Conservation (phyloP, 2,797 vertebrate species). For the Sebastes itinus region DNA sequence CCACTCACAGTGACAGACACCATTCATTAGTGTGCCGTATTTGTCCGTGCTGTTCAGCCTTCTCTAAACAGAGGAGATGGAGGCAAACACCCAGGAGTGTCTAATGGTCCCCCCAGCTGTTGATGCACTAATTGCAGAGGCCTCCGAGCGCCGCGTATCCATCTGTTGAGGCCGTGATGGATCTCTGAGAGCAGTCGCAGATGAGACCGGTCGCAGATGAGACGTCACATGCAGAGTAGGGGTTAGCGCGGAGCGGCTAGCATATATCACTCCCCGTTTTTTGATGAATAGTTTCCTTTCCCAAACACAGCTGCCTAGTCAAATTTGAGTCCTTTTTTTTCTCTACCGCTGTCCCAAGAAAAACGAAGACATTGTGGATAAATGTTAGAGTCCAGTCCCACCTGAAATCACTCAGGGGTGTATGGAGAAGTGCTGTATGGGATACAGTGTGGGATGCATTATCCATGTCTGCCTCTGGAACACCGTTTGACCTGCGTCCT, state of each 20-base stretch:
- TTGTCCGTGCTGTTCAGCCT: conserved; percentile 45
- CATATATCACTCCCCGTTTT: conserved; percentile 73
- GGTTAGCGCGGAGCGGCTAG: conserved; percentile 54
- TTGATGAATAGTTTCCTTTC: conserved; percentile 82
- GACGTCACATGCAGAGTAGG: conserved; percentile 45
- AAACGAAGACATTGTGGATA: conserved; percentile 56
- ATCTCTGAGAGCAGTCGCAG: conserved; percentile 59
- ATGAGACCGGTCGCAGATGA: conserved; percentile 41
- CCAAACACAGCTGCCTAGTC: conserved; percentile 85
- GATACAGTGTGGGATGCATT: conserved; percentile 52
- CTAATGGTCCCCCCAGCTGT: conserved; percentile 80
- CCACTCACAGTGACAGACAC: conserved; percentile 59
- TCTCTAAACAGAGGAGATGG: conserved; percentile 62
- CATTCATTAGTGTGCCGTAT: conserved; percentile 62
- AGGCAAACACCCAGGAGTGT: conserved; percentile 64
- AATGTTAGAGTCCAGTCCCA: conserved; percentile 61
- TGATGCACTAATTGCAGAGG: conserved; percentile 75
- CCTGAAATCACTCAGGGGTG: conserved; percentile 58
- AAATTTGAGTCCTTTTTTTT: conserved; percentile 31
- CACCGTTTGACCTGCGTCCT: conserved; percentile 14
- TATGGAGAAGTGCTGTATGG: conserved; percentile 3
- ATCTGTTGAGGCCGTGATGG: conserved; percentile 62
- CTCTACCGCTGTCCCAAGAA: not conserved
- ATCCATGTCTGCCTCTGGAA: conserved; percentile 36
- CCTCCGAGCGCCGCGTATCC: conserved; percentile 45